phyloP scores from a whole-genome alignment of 1,140 invertebrate genomes.

The Argopecten irradians region DNA sequence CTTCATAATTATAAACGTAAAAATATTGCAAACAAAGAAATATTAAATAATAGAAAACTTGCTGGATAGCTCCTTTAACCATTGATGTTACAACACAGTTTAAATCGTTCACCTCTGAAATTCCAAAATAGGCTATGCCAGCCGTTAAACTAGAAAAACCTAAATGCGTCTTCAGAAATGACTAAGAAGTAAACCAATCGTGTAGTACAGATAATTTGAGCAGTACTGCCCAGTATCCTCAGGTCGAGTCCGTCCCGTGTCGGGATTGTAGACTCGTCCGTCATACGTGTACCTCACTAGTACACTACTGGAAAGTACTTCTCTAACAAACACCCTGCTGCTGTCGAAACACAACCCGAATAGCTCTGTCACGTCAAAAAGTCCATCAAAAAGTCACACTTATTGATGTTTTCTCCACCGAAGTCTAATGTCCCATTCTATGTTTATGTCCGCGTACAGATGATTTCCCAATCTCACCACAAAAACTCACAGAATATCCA shows the following conservation, averaged over 20 bases:
- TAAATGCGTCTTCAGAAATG: no score
- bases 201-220: neutral
- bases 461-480: neutral
- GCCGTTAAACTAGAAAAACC: no score
- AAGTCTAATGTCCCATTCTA: no score
- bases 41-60: neutral
- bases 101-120: no score
- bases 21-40: no score
- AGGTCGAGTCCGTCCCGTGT: slow-evolving; percentile 42
- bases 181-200: neutral
- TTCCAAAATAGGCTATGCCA: no score
- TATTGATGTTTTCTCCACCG: no score
- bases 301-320: slow-evolving; percentile 33
- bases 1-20: no score
- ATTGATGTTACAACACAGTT: no score
- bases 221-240: slow-evolving; percentile 32
- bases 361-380: neutral
- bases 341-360: slow-evolving; percentile 26
- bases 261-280: slow-evolving; percentile 53
- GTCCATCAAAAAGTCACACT: no score
- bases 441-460: neutral
- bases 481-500: neutral
- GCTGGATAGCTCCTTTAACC: neutral
- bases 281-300: slow-evolving; percentile 54
- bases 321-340: slow-evolving; percentile 50